Percentiles rank a stretch among this genome's conserved stretches.
These are phyloP conservation scores for Nilaparvata lugens DNA, from an alignment of 1,140 invertebrate species.

Conservation along the genomic window DNA sequence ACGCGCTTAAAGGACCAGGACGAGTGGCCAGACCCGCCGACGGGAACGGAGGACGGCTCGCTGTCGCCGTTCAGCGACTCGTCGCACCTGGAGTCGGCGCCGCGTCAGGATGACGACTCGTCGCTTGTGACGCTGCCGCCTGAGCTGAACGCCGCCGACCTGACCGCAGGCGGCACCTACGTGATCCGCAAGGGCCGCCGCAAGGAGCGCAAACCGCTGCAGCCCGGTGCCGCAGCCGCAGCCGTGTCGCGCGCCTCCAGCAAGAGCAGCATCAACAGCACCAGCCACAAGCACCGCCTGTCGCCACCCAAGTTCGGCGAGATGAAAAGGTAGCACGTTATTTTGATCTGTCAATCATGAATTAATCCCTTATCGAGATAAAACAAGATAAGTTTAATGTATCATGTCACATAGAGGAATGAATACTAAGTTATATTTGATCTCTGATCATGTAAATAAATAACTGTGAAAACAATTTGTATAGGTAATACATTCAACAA, in stretches of 20 bases:
- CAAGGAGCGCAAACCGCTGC: constrained; percentile 42
- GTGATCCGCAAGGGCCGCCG: constrained; percentile 55
- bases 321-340: no score
- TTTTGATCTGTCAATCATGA: no score
- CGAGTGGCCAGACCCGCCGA: constrained; percentile 55
- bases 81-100: constrained; percentile 22
- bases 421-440: no score
- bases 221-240: constrained; percentile 16
- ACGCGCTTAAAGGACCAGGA: constrained; percentile 45
- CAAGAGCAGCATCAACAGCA: neutral
- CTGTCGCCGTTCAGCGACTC: constrained; percentile 58
- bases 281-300: constrained; percentile 36
- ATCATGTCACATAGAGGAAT: no score
- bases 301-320: constrained; percentile 40
- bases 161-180: constrained; percentile 58
- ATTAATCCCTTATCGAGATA: no score
- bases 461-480: no score
- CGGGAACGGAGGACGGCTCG: constrained; percentile 52
- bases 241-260: no score
- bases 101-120: constrained; percentile 12
- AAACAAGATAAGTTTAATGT: no score
- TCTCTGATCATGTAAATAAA: no score
- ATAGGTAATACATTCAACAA: no score
- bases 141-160: constrained; percentile 38
- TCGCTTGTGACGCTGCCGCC: constrained; percentile 42